Evolutionary conservation across 2,888 invertebrate genomes (phyloP).

Genomic region (Anoplius nigerrimus): DNA sequence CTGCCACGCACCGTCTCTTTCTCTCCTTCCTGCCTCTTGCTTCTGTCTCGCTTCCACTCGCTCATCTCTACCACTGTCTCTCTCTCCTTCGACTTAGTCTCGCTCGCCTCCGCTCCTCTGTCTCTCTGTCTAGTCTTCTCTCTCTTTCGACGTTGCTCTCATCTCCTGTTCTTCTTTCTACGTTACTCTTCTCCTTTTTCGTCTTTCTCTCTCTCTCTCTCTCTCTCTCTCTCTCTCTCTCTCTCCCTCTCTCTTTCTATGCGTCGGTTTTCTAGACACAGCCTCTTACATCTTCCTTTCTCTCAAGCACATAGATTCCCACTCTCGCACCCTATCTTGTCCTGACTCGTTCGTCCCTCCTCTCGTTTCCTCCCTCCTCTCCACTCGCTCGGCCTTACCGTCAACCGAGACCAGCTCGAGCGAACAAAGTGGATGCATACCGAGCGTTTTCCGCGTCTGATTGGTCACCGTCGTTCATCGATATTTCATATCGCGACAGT

Average conservation of each 20-base stretch:
- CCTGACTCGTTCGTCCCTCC: not conserved
- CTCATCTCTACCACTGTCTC: too few species aligned
- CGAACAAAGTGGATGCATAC: not conserved
- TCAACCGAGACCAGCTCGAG: slow-evolving; percentile 12
- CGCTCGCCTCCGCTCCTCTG: slow-evolving; percentile 2
- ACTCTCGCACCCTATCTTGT: not conserved
- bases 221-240: too few species aligned
- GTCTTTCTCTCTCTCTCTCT: too few species aligned
- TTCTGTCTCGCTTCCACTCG: not conserved
- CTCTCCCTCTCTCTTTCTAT: too few species aligned
- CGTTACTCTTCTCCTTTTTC: not conserved
- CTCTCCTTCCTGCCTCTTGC: slow-evolving; percentile 20
- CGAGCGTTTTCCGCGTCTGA: too few species aligned
- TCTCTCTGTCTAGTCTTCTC: not conserved
- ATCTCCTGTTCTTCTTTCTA: not conserved
- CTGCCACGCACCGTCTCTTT: slow-evolving; percentile 63
- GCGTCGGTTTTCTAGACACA: too few species aligned
- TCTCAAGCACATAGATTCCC: not conserved
- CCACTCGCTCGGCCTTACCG: not conserved
- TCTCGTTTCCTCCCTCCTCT: slow-evolving; percentile 6
- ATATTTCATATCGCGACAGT: too few species aligned
- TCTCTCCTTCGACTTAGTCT: too few species aligned
- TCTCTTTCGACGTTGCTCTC: not conserved
- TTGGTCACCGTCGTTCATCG: too few species aligned
- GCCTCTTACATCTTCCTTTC: not conserved